Base-by-base conservation (phyloP, 2,888 invertebrate genomes). In the Ctenicera cuprea region DNA sequence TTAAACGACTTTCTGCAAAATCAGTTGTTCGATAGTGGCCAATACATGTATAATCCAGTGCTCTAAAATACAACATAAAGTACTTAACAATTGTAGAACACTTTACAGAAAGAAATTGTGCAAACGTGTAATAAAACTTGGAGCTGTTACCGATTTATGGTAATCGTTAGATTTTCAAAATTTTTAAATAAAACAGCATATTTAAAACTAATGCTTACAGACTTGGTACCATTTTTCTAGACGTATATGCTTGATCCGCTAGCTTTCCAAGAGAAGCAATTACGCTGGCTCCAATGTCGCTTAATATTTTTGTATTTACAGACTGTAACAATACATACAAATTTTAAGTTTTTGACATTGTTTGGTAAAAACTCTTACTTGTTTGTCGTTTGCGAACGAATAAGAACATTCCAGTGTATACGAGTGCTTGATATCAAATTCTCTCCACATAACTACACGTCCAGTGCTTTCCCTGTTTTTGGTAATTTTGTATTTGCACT, bases 371-470 rank as follows among this genome's bases (percentile, higher is more conserved):
- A 2, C 4, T 52, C 8, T 52, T 52, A 12, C 9, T 14, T 11
- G 4, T 38, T 70, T 30, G 37, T 11, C 22, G 12, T 22, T 7
- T 26, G 52, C 26, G 9, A 78, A 78, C 83, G 94, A 95, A 87
- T 94, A 95, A 63, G 94, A 94, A 67, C 94, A 94, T 86, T 96
- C 96, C 91, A 96, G 92, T 30, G 96, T 96, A 88, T 95, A 96
- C 71, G 89, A 91, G 75, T 94, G 89, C 50, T 91, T 88, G 70
- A 96, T 92, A 14, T 93, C 93, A 76, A 95, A 92, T 85, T 96
- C 94, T 63, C 96, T 88, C 96, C 96, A 96, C 69, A 95, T 91
- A 0, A 95, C 94, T 76, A 96, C 94, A 59, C 96, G 89, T 3
- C 95, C 96, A 1, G 96, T 95, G 74, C 94, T 90, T 88, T 96